These are phyloP conservation scores for Nothocercus nigrocapillus DNA, from an alignment of 2,113 vertebrate genomes.

Conservation along the genomic window DNA sequence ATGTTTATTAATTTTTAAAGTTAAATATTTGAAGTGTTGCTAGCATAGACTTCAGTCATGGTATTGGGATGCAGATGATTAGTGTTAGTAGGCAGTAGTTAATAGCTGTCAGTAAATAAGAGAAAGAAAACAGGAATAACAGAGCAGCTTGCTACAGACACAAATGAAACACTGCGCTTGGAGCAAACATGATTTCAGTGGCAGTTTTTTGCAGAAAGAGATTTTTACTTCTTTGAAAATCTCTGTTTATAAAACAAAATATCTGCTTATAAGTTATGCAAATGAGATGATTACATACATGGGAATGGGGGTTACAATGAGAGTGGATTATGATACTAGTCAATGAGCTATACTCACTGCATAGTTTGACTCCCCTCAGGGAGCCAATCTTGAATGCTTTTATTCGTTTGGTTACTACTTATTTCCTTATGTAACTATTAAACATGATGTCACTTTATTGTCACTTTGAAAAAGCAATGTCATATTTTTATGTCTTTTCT, in stretches of 20 bases:
- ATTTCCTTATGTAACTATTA: not conserved
- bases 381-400: not conserved
- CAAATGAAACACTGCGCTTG: not conserved
- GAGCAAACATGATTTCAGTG: not conserved
- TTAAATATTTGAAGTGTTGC: constrained; percentile 25
- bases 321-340: not conserved
- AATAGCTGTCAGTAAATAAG: not conserved
- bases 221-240: not conserved
- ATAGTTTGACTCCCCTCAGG: not conserved
- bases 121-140: not conserved
- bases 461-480: not conserved
- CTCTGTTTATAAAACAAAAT: not conserved
- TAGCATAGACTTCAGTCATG: not conserved
- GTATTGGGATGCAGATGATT: constrained; percentile 17
- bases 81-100: not conserved
- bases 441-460: not conserved
- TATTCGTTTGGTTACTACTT: not conserved
- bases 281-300: not conserved
- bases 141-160: not conserved
- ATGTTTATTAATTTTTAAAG: constrained; percentile 56
- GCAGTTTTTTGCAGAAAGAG: not conserved
- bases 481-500: not conserved
- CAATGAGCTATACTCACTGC: not conserved
- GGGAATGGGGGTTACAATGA: not conserved
- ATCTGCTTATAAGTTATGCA: not conserved